Evolutionary conservation across 1,140 invertebrate species (phyloP).

Genomic region (Bemisia tabaci): DNA sequence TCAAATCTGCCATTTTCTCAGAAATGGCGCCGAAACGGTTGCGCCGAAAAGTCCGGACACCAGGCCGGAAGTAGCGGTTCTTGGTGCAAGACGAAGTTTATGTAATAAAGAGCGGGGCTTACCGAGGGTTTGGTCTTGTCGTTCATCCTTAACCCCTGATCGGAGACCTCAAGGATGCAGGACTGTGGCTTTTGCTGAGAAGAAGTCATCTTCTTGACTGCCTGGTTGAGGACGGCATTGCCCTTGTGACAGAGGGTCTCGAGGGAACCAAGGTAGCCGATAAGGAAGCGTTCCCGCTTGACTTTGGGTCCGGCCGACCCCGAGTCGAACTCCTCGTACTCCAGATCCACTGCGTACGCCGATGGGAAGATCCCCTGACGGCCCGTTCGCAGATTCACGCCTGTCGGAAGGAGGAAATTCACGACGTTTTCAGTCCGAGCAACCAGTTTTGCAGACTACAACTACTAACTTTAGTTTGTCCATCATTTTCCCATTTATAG

Average conservation of each 20-base stretch:
- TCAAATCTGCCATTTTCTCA: too few species aligned
- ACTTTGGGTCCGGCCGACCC: constrained; percentile 58
- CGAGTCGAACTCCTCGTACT: constrained; percentile 87
- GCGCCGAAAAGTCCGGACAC: too few species aligned
- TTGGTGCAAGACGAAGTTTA: too few species aligned
- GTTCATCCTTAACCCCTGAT: constrained; percentile 88
- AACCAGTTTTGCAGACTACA: too few species aligned
- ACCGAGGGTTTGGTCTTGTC: constrained; percentile 67
- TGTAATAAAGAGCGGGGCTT: constrained; percentile 25
- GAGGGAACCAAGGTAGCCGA: constrained; percentile 90
- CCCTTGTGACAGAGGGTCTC: constrained; percentile 91
- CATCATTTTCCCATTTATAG: too few species aligned
- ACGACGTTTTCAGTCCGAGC: too few species aligned
- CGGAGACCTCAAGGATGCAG: constrained; percentile 85
- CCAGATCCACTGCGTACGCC: constrained; percentile 90
- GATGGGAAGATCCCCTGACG: constrained; percentile 91
- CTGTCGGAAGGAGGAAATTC: constrained; percentile 35
- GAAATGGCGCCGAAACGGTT: too few species aligned
- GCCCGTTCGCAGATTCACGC: constrained; percentile 83
- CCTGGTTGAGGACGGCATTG: constrained; percentile 72
- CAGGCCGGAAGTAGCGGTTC: too few species aligned
- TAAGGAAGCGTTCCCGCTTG: constrained; percentile 73
- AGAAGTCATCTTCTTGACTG: constrained; percentile 65
- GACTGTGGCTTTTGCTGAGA: constrained; percentile 49
- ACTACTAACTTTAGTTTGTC: too few species aligned